Conservation (phyloP, 2,797 vertebrate species). For the Centroberyx gerrardi region DNA sequence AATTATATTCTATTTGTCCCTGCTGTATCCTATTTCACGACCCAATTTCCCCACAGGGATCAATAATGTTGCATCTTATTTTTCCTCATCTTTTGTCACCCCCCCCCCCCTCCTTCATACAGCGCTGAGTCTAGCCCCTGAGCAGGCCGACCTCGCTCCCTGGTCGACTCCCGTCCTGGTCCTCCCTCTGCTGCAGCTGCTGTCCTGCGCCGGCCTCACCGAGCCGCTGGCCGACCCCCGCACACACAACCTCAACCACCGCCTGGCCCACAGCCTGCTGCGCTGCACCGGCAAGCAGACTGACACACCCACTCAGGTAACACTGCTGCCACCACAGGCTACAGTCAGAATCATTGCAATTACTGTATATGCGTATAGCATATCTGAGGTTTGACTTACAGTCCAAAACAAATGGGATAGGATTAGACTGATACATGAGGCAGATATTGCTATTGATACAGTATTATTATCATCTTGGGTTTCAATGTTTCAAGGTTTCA, state of each 20-base stretch:
- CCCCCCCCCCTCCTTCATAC: background rate
- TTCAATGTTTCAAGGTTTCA: no score
- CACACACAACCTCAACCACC: conserved; percentile 82
- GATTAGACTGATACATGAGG: no score
- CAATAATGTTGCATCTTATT: background rate
- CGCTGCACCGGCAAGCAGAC: conserved; percentile 78
- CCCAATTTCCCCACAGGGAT: background rate
- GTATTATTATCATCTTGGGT: no score
- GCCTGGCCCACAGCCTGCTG: conserved; percentile 86
- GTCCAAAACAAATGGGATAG: no score
- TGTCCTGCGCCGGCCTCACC: conserved; percentile 87
- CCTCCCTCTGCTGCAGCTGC: conserved; percentile 92
- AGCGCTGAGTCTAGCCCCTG: conserved; percentile 87
- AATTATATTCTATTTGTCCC: no score
- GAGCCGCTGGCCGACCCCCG: conserved; percentile 84
- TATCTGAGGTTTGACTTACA: no score
- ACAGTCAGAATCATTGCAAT: no score
- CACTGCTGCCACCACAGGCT: background rate
- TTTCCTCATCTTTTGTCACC: background rate
- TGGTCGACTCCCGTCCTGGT: conserved; percentile 84
- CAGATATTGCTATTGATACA: no score
- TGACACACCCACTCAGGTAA: conserved; percentile 63
- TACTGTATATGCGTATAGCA: no score
- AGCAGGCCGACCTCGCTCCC: conserved; percentile 72
- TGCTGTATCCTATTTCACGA: background rate